phyloP scores from a whole-genome alignment of 2,888 invertebrate genomes.

The Caenorhabditis japonica region DNA sequence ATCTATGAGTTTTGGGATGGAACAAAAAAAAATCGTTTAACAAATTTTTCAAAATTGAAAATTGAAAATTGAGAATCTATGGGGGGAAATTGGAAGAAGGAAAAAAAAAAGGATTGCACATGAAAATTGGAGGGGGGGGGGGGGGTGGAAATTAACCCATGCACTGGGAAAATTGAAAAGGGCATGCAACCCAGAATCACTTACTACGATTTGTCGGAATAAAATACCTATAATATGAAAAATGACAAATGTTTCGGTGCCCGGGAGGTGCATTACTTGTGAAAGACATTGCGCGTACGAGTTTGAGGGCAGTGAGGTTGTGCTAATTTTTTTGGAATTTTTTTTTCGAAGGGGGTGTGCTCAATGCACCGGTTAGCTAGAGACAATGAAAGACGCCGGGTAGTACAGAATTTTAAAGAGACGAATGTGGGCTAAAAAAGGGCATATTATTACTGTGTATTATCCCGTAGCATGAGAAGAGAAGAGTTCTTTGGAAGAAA shows the following conservation, averaged over 20 bases:
- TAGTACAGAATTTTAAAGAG: conserved; percentile 14
- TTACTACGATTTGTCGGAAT: conserved; percentile 11
- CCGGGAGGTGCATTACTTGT: conserved; percentile 6
- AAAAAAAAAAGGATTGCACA: conserved; percentile 8
- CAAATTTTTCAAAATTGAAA: too few relatives aligned
- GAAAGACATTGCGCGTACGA: conserved; percentile 9
- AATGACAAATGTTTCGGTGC: conserved; percentile 8
- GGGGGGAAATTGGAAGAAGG: too few relatives aligned
- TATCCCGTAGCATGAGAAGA: conserved; percentile 51
- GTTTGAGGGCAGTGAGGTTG: conserved; percentile 5
- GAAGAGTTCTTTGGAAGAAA: conserved; percentile 41
- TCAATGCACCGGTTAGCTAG: conserved; percentile 49
- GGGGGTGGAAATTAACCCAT: not conserved
- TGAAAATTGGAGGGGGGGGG: not conserved
- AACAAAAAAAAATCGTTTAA: too few relatives aligned
- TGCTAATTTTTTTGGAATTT: not conserved
- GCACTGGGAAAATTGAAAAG: not conserved
- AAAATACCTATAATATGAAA: conserved; percentile 16
- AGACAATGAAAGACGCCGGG: conserved; percentile 52
- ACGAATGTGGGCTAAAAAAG: not conserved
- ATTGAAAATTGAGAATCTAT: too few relatives aligned
- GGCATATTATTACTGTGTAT: not conserved
- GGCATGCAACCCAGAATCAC: conserved; percentile 14
- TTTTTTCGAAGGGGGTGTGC: not conserved
- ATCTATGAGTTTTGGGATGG: too few relatives aligned